A percentile compares a stretch with the other conserved stretches of the same genome.
phyloP scores from a whole-genome alignment of 2,797 vertebrate species.

The Anguilla megastoma region DNA sequence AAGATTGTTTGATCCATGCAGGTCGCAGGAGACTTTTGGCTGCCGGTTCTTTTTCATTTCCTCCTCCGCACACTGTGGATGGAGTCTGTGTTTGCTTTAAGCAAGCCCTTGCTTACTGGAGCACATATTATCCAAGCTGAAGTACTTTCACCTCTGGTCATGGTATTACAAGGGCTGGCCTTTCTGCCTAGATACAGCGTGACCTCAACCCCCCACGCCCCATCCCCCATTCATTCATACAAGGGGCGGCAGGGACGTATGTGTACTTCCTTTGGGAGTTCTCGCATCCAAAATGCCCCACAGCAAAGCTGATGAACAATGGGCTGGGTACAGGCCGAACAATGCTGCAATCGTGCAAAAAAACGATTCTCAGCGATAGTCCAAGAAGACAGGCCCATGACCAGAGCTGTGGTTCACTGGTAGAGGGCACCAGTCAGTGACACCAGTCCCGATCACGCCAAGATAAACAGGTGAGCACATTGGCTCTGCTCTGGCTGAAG shows the following conservation, averaged over 20 bases:
- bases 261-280: background rate
- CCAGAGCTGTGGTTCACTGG: background rate
- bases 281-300: background rate
- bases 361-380: background rate
- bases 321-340: background rate
- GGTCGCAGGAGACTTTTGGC: background rate
- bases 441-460: background rate
- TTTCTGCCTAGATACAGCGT: background rate
- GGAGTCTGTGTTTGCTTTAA: background rate
- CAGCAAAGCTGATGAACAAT: background rate
- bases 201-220: background rate
- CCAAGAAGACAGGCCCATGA: background rate
- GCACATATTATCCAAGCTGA: conserved; percentile 7
- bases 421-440: background rate
- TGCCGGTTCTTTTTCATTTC: background rate
- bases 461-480: background rate
- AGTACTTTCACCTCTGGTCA: background rate
- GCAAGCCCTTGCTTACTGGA: background rate
- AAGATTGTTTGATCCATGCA: background rate
- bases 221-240: background rate
- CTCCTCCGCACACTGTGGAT: background rate
- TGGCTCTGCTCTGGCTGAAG: background rate
- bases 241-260: background rate
- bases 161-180: background rate
- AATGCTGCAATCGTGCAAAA: background rate